Evolutionary conservation across 2,888 invertebrate genomes (phyloP).

Genomic region (Ophion obscuratus): DNA sequence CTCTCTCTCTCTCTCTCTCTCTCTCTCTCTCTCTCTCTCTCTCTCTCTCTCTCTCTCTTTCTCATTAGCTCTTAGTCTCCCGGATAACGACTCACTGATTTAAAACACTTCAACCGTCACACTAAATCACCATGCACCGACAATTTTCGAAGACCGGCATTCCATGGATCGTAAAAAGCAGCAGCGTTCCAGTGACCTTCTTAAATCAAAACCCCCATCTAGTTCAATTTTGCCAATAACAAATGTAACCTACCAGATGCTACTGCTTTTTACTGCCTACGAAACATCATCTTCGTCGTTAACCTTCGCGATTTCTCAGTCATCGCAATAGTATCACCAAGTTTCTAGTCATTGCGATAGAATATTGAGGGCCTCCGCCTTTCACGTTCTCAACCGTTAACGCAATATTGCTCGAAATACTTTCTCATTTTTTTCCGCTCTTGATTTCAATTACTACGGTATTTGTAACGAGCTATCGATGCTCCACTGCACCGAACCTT

Average conservation of each 20-base stretch:
- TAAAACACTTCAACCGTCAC: constrained; percentile 16
- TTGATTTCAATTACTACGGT: constrained; percentile 39
- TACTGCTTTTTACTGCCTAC: background rate
- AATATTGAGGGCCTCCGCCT: background rate
- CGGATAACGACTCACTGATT: background rate
- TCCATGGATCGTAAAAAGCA: background rate
- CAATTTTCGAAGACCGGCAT: constrained; percentile 18
- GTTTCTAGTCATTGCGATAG: constrained; percentile 17
- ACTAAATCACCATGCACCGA: constrained; percentile 36
- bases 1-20: background rate
- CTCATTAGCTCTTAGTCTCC: background rate
- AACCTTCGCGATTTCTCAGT: background rate
- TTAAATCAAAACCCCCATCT: background rate
- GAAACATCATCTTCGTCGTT: background rate
- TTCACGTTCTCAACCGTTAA: constrained; percentile 11
- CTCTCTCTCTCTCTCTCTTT: background rate
- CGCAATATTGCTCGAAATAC: constrained; percentile 3
- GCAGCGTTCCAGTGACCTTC: background rate
- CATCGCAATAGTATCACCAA: background rate
- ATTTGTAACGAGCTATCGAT: constrained; percentile 33
- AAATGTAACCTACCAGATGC: too few relatives aligned
- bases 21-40: constrained; percentile 15
- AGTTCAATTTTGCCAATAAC: too few relatives aligned
- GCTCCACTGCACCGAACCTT: constrained; percentile 25
- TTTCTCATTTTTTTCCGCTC: constrained; percentile 3